Conservation (phyloP, 2,888 invertebrate species). For the Lasioglossum lativentre region DNA sequence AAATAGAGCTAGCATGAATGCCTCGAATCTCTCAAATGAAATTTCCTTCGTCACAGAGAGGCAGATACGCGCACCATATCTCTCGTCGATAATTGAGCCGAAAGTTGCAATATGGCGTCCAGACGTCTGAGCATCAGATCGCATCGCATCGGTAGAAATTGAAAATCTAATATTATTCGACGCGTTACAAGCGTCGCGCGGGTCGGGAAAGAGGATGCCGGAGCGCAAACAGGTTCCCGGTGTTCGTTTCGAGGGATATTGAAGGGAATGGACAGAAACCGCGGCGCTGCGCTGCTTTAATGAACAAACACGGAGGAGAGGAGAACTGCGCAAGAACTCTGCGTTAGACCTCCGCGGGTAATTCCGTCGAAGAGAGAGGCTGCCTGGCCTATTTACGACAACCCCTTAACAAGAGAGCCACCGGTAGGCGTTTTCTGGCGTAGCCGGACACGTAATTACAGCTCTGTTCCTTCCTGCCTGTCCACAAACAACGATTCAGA, state of each 20-base stretch:
- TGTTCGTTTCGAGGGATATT: constrained; percentile 1
- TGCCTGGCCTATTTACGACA: constrained; percentile 62
- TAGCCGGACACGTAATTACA: constrained; percentile 59
- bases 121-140: not conserved
- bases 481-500: constrained; percentile 35
- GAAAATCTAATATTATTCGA: constrained; percentile 31
- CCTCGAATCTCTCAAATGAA: too few species aligned
- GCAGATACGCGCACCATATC: not conserved
- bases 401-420: constrained; percentile 53
- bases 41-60: too few species aligned
- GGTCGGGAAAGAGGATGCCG: not conserved
- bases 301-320: constrained; percentile 36
- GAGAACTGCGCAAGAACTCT: constrained; percentile 17
- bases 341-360: constrained; percentile 15
- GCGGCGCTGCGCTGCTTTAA: constrained; percentile 8
- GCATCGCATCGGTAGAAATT: constrained; percentile 38
- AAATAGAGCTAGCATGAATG: too few species aligned
- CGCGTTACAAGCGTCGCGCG: constrained; percentile 8
- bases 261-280: constrained; percentile 8
- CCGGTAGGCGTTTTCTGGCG: constrained; percentile 55
- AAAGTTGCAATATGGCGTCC: not conserved
- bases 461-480: constrained; percentile 56
- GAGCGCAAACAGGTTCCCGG: constrained; percentile 7
- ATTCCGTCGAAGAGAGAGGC: constrained; percentile 36
- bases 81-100: not conserved